Conservation (phyloP, 2,113 vertebrate species). For the Spilogale gracilis region DNA sequence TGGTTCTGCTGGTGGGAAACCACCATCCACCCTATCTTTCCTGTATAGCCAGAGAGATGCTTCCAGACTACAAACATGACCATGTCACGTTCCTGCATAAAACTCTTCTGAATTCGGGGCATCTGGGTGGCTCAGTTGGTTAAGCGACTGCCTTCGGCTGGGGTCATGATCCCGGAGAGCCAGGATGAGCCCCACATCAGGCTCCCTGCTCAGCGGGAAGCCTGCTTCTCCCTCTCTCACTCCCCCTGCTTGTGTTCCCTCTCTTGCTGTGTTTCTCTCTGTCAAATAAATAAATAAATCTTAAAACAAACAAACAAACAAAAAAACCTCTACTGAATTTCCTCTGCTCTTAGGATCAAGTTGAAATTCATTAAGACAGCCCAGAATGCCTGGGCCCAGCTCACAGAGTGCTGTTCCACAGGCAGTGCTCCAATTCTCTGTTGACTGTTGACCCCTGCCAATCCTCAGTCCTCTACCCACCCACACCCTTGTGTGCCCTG, state of each 20-base stretch:
- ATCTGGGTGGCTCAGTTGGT: no score
- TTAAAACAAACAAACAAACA: no score
- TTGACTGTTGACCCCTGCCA: background rate
- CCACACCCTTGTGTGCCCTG: background rate
- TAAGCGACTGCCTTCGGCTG: no score
- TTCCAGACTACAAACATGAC: background rate
- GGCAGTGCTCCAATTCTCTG: background rate
- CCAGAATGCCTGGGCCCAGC: background rate
- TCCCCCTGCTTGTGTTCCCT: no score
- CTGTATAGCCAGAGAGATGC: background rate
- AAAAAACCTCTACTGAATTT: background rate
- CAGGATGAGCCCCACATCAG: no score
- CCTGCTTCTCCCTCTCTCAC: no score
- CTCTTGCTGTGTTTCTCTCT: no score
- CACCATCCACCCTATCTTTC: background rate
- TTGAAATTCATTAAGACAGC: background rate
- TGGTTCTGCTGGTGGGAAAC: background rate
- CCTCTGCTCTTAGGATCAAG: background rate
- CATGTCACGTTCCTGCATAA: rapidly evolving
- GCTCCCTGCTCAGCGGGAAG: no score
- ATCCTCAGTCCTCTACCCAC: background rate
- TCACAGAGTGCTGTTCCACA: background rate
- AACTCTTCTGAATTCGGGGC: background rate
- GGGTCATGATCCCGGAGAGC: no score
- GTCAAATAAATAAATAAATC: no score